Evolutionary conservation across 2,797 vertebrate genomes (phyloP), one percentile per base, ranked within the genome.

Genomic region (Ambastaia sidthimunki): DNA sequence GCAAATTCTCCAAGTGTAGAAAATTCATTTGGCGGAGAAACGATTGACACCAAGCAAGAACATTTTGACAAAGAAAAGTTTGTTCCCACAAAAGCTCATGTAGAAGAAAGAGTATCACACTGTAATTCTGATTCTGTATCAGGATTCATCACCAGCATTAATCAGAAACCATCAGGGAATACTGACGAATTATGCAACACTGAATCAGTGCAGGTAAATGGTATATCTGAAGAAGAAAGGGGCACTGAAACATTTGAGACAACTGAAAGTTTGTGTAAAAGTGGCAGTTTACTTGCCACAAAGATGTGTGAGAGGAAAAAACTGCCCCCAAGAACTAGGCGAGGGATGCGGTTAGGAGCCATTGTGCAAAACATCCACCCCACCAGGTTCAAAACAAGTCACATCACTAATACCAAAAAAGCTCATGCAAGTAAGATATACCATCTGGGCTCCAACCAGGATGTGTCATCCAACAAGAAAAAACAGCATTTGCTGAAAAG

Each of bases 311-410:
- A 84, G 50, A 88, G 79, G 74, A 93, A 89, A 70, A 89, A 88
- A 48, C 91, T 94, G 76, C 93, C 94, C 0, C 2, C 80, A 12
- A 93, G 93, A 11, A 82, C 87, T 0, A 85, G 90, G 16, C 89
- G 93, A 87, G 93, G 93, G 57, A 90, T 86, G 18, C 90, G 89
- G 7, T 87, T 94, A 71, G 93, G 91, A 74, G 87, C 93, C n/a
- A 92, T 94, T 60, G 92, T 94, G 47, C 93, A 94, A 89, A 92
- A 93, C 87, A 92, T 94, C 15, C 90, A 91, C 69, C 93, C 93
- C 15, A 86, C 83, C 65, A 87, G 90, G 80, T 91, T 87, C 82
- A 93, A 89, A 87, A 86, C 88, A 5, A 85, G 85, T 76, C 80
- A 86, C 28, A 80, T 89, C 48, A 86, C 85, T 59, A 60, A 88